Conservation (phyloP, 2,113 vertebrate species). For the Hyaena hyaena region DNA sequence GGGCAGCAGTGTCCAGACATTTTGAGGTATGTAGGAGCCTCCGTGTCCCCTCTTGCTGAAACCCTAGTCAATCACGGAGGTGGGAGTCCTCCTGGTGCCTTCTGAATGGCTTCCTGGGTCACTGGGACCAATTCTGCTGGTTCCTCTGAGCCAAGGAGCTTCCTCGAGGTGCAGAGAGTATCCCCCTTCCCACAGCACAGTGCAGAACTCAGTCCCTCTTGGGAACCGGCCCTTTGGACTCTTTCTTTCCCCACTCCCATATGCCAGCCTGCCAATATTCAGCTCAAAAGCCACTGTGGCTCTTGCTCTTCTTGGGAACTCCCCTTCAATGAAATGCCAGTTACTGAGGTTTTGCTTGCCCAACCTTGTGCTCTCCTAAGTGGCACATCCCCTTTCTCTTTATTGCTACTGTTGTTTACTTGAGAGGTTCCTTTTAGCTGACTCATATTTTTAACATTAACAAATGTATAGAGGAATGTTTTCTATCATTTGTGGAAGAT, state of each 20-base stretch:
- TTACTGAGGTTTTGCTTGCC: not conserved
- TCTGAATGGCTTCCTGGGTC: not conserved
- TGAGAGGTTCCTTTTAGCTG: not conserved
- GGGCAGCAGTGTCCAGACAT: not conserved
- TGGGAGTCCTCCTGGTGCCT: not conserved
- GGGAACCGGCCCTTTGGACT: not conserved
- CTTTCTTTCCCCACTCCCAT: not conserved
- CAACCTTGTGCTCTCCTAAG: not conserved
- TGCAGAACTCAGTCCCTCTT: not conserved
- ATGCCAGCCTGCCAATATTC: not conserved
- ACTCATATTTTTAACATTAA: slow-evolving; percentile 42
- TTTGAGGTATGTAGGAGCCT: not conserved
- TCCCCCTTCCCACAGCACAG: too few species aligned
- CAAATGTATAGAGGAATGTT: not conserved
- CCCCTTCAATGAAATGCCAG: not conserved
- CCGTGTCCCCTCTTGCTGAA: not conserved
- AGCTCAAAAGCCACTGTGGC: not conserved
- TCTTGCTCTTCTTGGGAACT: not conserved
- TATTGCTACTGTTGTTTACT: not conserved
- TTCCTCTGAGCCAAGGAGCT: not conserved
- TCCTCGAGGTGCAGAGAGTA: not conserved
- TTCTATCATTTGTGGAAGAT: not conserved
- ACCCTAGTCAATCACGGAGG: not conserved
- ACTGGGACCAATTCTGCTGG: not conserved
- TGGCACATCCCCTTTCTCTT: not conserved